Evolutionary conservation across 2,113 vertebrate species (phyloP).

Genomic region (Python bivittatus): DNA sequence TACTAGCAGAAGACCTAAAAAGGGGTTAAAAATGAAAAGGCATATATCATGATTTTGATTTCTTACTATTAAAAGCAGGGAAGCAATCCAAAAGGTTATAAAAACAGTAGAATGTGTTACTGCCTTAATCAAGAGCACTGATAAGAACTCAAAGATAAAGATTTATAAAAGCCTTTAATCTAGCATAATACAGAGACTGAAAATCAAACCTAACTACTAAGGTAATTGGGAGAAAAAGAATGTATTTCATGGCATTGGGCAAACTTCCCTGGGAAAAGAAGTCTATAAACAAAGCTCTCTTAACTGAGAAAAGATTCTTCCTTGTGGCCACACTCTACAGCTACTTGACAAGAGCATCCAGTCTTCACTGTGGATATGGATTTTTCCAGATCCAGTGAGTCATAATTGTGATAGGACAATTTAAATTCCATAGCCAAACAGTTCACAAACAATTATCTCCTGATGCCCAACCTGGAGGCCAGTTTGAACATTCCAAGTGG

Average conservation of each 20-base stretch:
- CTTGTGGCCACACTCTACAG: neutral
- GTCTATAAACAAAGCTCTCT: neutral
- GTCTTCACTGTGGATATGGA: neutral
- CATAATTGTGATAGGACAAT: neutral
- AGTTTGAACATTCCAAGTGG: neutral
- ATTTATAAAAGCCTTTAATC: neutral
- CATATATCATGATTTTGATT: neutral
- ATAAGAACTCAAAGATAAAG: neutral
- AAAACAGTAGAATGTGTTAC: neutral
- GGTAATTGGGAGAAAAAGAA: neutral
- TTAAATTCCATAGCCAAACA: neutral
- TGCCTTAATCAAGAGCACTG: neutral
- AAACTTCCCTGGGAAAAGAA: neutral
- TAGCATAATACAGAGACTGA: neutral
- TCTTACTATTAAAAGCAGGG: neutral
- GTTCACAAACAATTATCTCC: neutral
- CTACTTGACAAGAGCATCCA: neutral
- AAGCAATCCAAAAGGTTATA: neutral
- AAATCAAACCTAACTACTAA: neutral
- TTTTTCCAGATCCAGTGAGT: neutral
- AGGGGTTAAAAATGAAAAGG: neutral
- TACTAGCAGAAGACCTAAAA: neutral
- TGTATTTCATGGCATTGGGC: neutral
- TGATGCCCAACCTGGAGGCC: neutral
- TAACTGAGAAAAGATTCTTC: neutral